A percentile compares a stretch with the other conserved stretches of the same genome.
These are phyloP conservation scores for Phymatocera aterrima DNA, from an alignment of 2,888 invertebrate species.

Conservation along the genomic window DNA sequence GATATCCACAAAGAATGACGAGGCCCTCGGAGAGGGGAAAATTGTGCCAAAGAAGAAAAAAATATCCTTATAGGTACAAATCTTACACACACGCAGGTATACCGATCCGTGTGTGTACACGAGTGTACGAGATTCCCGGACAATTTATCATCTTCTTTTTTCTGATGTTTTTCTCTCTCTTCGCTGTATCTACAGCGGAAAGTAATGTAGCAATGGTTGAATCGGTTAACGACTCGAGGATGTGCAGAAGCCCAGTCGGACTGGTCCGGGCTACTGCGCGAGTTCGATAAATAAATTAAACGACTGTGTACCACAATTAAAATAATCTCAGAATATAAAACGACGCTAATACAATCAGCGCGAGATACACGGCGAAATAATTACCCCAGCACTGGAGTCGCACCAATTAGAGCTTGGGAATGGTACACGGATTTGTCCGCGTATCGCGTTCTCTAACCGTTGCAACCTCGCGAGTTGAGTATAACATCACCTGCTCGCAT, in stretches of 20 bases:
- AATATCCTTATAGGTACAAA: background rate
- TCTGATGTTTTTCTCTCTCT: too few relatives aligned
- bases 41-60: background rate
- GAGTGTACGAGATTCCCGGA: background rate
- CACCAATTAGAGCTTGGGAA: conserved; percentile 26
- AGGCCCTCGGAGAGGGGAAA: background rate
- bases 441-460: conserved; percentile 23
- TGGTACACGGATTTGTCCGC: conserved; percentile 38
- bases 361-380: conserved; percentile 47
- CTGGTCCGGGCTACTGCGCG: background rate
- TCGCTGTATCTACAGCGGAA: background rate
- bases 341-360: conserved; percentile 47
- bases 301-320: conserved; percentile 49
- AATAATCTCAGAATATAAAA: conserved; percentile 51
- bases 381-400: conserved; percentile 38
- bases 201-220: background rate
- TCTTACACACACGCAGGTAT: background rate
- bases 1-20: background rate
- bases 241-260: background rate
- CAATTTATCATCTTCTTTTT: background rate
- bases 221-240: background rate
- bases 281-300: conserved; percentile 49
- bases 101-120: background rate
- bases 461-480: background rate
- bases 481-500: conserved; percentile 34